These are phyloP conservation scores for Netelia inedita DNA, from an alignment of 2,888 invertebrate species.

Conservation along the genomic window DNA sequence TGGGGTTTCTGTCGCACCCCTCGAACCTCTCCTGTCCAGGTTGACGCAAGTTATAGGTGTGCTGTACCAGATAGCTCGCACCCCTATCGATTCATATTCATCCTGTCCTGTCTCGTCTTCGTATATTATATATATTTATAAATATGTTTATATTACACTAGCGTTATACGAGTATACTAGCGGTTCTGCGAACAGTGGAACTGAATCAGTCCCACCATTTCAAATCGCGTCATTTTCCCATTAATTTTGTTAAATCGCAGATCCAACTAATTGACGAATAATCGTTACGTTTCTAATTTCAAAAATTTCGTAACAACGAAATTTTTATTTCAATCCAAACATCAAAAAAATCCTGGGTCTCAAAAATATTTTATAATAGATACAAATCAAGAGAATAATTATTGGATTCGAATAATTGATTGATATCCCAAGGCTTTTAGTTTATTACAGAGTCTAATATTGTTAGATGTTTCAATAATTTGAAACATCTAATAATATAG, in stretches of 20 bases:
- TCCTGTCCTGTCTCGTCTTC: constrained; percentile 15
- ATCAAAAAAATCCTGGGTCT: too few relatives aligned
- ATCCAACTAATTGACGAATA: neutral
- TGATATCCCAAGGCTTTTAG: too few relatives aligned
- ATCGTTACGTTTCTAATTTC: too few relatives aligned
- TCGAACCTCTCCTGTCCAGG: constrained; percentile 43
- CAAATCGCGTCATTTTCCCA: neutral
- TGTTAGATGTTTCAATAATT: too few relatives aligned
- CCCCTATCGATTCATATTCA: constrained; percentile 49
- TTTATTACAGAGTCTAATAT: too few relatives aligned
- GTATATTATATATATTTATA: constrained; percentile 7
- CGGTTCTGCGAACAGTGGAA: neutral
- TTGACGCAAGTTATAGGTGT: constrained; percentile 31
- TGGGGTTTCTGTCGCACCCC: constrained; percentile 48
- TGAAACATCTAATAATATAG: too few relatives aligned
- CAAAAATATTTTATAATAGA: neutral
- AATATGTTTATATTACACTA: neutral
- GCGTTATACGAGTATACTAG: neutral
- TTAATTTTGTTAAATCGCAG: neutral
- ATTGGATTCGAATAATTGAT: too few relatives aligned
- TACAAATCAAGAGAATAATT: too few relatives aligned
- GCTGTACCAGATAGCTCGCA: constrained; percentile 21
- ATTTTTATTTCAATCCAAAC: too few relatives aligned
- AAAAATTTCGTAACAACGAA: too few relatives aligned
- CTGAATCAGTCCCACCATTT: neutral